Conservation (phyloP, 30 jellyfish, hydroid and myxozoan genomes). For the Clytia hemisphaerica region DNA sequence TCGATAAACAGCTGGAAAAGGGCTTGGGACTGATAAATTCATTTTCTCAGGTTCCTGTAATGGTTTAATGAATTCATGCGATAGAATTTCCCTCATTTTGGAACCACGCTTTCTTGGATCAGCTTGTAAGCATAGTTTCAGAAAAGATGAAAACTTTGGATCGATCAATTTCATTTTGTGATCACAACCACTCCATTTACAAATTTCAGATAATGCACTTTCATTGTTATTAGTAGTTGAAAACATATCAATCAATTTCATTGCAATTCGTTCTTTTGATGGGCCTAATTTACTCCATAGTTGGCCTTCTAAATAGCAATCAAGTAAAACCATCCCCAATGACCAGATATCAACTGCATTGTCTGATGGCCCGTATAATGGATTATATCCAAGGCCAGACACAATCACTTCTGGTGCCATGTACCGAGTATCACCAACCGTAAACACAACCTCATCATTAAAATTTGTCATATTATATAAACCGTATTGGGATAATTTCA, state of each 20-base stretch:
- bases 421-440: slow-evolving; percentile 75
- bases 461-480: slow-evolving; percentile 70
- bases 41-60: not conserved
- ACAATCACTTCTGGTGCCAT: slow-evolving; percentile 87
- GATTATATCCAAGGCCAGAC: slow-evolving; percentile 37
- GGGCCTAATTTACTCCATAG: slow-evolving; percentile 22
- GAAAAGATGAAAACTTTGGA: slow-evolving; percentile 47
- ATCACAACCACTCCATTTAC: slow-evolving; percentile 7
- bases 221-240: not conserved
- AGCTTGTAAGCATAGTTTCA: slow-evolving; percentile 42
- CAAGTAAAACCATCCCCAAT: slow-evolving; percentile 80
- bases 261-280: slow-evolving; percentile 10
- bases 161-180: slow-evolving; percentile 22
- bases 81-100: not conserved
- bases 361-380: slow-evolving; percentile 29
- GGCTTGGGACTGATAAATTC: not conserved
- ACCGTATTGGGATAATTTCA: slow-evolving; percentile 73
- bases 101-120: slow-evolving; percentile 48
- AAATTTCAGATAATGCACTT: slow-evolving; percentile 10
- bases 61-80: slow-evolving; percentile 17
- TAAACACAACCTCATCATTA: slow-evolving; percentile 80
- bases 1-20: slow-evolving; percentile 83
- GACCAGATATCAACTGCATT: slow-evolving; percentile 90
- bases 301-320: slow-evolving; percentile 64
- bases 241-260: not conserved